phyloP scores from a whole-genome alignment of 2,113 vertebrate species.

The Cynopterus brachyotis region DNA sequence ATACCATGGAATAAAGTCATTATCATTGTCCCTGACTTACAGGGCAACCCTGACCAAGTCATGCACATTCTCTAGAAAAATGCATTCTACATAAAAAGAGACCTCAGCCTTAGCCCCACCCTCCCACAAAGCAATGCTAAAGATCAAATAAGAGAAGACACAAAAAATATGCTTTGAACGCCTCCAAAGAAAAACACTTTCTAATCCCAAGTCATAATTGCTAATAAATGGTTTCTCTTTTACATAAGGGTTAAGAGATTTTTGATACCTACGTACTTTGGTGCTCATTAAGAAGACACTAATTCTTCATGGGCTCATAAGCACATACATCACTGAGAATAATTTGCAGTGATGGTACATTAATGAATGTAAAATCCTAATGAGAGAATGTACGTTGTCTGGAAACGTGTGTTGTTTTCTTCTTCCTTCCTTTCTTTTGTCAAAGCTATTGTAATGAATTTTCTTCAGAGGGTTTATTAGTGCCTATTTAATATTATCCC shows the following conservation, averaged over 20 bases:
- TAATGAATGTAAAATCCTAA: constrained; percentile 42
- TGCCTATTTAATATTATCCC: constrained; percentile 53
- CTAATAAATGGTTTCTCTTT: constrained; percentile 36
- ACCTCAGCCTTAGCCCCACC: rapidly evolving
- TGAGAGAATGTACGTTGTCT: neutral
- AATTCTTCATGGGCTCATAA: constrained; percentile 56
- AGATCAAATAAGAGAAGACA: constrained; percentile 17
- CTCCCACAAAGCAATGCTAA: neutral
- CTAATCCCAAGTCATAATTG: constrained; percentile 14
- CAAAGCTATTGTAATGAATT: constrained; percentile 25
- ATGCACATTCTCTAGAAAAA: neutral
- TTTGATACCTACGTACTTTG: constrained; percentile 50
- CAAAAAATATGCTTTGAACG: neutral
- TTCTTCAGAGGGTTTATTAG: constrained; percentile 59
- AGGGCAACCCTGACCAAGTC: neutral
- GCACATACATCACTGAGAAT: constrained; percentile 39
- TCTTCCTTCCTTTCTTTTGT: neutral
- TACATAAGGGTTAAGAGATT: constrained; percentile 27
- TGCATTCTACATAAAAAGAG: neutral
- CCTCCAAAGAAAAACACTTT: constrained; percentile 9
- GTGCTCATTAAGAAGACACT: constrained; percentile 60
- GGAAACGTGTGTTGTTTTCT: neutral
- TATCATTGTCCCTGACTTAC: neutral
- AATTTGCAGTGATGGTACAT: neutral
- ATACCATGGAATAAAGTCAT: neutral